These are phyloP conservation scores for Drymodes brunneopygia DNA, from an alignment of 2,113 vertebrate genomes.

Conservation along the genomic window DNA sequence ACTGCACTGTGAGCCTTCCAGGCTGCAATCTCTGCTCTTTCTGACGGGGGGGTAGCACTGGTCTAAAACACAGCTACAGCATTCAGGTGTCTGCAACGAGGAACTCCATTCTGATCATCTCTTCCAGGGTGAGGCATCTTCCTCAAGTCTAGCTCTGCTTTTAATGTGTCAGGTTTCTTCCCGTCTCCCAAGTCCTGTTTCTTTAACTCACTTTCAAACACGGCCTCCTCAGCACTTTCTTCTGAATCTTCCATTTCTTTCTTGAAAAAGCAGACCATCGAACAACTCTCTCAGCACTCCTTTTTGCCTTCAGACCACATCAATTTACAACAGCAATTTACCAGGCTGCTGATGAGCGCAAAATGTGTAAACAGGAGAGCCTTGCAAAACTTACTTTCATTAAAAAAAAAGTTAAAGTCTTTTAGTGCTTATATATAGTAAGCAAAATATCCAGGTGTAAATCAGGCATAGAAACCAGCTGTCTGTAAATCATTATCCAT, in stretches of 20 bases:
- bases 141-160: background rate
- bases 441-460: background rate
- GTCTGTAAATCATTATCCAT: background rate
- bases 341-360: background rate
- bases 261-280: background rate
- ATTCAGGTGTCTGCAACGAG: fast-evolving
- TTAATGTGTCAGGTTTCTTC: background rate
- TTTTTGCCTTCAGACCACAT: background rate
- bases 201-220: background rate
- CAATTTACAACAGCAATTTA: background rate
- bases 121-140: background rate
- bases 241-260: background rate
- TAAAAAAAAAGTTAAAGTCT: background rate
- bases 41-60: background rate
- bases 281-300: background rate
- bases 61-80: background rate
- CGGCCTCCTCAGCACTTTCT: background rate
- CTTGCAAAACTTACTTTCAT: background rate
- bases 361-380: background rate
- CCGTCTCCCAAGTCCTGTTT: background rate
- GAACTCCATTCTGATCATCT: background rate
- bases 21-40: background rate
- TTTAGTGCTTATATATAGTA: background rate
- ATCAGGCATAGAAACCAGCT: background rate
- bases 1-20: background rate